Evolutionary conservation across 2,797 vertebrate genomes (phyloP).

Genomic region (Anguilla obscura): DNA sequence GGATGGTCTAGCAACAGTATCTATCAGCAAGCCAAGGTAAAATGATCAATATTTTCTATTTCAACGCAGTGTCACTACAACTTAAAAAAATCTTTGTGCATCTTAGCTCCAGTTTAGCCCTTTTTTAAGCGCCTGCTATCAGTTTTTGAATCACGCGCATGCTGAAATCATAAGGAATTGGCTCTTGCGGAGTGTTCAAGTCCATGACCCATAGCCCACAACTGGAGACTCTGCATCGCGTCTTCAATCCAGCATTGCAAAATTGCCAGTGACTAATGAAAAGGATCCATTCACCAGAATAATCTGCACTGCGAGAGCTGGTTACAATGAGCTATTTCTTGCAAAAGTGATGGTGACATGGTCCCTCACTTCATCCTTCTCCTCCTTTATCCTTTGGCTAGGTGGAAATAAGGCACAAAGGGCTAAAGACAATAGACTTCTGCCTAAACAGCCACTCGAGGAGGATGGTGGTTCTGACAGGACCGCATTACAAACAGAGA

Average conservation of each 20-base stretch:
- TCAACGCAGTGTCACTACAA: too few species aligned
- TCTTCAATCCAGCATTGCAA: neutral
- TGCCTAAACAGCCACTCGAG: neutral
- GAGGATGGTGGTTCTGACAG: neutral
- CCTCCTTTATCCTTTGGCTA: neutral
- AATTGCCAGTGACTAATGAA: neutral
- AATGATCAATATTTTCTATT: too few species aligned
- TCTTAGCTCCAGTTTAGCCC: too few species aligned
- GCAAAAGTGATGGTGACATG: neutral
- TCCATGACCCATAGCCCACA: neutral
- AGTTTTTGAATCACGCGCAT: too few species aligned
- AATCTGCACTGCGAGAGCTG: neutral
- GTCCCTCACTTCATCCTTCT: neutral
- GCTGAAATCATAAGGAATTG: too few species aligned
- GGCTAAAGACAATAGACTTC: neutral
- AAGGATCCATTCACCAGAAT: neutral
- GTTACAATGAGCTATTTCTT: neutral
- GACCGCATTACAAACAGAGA: neutral
- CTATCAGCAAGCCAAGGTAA: neutral
- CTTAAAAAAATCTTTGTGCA: too few species aligned
- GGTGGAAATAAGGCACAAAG: neutral
- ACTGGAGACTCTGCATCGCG: neutral
- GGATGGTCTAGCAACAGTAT: neutral
- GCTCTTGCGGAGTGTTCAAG: too few species aligned
- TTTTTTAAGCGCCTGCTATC: too few species aligned